Conservation (phyloP, 2,888 invertebrate genomes). For the Drosophila kambysellisi region DNA sequence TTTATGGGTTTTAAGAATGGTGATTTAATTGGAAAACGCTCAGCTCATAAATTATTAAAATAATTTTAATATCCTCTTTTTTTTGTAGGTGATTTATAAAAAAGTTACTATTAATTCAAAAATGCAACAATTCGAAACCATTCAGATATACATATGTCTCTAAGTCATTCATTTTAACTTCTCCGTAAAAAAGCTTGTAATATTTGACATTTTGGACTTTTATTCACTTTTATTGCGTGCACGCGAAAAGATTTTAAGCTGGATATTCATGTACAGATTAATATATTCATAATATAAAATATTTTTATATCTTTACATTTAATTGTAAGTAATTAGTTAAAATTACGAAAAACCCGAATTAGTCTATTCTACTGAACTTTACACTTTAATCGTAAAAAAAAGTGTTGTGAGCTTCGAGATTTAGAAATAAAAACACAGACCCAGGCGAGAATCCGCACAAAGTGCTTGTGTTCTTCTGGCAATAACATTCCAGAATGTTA, state of each 20-base stretch:
- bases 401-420: not conserved
- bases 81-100: not conserved
- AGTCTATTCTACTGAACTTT: not conserved
- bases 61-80: not conserved
- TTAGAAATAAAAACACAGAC: conserved; percentile 18
- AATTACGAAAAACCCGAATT: not conserved
- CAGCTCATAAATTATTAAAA: not conserved
- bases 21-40: not conserved
- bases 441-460: not conserved
- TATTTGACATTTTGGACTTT: not conserved
- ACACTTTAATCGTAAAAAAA: not conserved
- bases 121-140: not conserved
- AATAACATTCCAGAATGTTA: conserved; percentile 21
- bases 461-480: not conserved
- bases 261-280: accelerated
- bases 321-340: not conserved
- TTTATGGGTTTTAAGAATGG: conserved; percentile 3
- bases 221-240: no score
- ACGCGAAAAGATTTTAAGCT: not conserved
- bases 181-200: no score
- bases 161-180: not conserved
- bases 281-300: not conserved
- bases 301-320: not conserved
- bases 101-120: not conserved
- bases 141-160: no score